phyloP scores from a whole-genome alignment of 1,140 invertebrate species.

The Leptinotarsa defecta region DNA sequence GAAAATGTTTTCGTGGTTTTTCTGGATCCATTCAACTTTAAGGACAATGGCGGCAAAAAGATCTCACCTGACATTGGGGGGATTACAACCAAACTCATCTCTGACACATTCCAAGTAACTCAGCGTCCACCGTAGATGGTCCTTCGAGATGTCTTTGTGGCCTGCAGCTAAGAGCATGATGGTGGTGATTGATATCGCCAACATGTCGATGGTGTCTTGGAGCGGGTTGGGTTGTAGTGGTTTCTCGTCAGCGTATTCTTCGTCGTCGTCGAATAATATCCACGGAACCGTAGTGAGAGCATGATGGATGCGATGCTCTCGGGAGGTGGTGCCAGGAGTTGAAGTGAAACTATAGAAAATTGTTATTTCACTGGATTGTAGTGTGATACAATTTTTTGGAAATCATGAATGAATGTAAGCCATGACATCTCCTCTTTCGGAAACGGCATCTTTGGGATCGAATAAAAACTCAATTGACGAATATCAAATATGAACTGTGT shows the following conservation, averaged over 20 bases:
- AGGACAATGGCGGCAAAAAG: too few relatives aligned
- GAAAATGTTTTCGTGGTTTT: too few relatives aligned
- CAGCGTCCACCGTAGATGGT: constrained; percentile 37
- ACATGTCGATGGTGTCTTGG: constrained; percentile 39
- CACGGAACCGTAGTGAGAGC: constrained; percentile 2
- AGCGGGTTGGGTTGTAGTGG: constrained; percentile 11
- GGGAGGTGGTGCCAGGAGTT: neutral
- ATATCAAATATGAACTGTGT: too few relatives aligned
- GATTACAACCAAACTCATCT: constrained; percentile 38
- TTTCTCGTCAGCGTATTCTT: neutral
- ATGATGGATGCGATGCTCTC: constrained; percentile 14
- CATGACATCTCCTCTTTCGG: too few relatives aligned
- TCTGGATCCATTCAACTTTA: too few relatives aligned
- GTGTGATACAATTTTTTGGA: too few relatives aligned
- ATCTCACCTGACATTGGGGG: constrained; percentile 36
- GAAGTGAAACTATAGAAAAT: neutral
- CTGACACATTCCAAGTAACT: constrained; percentile 42
- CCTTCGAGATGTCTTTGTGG: constrained; percentile 27
- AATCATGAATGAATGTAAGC: too few relatives aligned
- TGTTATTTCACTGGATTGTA: too few relatives aligned
- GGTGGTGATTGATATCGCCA: constrained; percentile 41
- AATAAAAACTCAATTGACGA: too few relatives aligned
- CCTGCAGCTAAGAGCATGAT: constrained; percentile 42
- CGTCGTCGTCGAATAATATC: constrained; percentile 17
- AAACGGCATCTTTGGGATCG: too few relatives aligned